A percentile compares a stretch with the other conserved stretches of the same genome.
These are phyloP conservation scores for Corythornis vintsioides DNA, from an alignment of 2,113 vertebrate genomes.

Conservation along the genomic window DNA sequence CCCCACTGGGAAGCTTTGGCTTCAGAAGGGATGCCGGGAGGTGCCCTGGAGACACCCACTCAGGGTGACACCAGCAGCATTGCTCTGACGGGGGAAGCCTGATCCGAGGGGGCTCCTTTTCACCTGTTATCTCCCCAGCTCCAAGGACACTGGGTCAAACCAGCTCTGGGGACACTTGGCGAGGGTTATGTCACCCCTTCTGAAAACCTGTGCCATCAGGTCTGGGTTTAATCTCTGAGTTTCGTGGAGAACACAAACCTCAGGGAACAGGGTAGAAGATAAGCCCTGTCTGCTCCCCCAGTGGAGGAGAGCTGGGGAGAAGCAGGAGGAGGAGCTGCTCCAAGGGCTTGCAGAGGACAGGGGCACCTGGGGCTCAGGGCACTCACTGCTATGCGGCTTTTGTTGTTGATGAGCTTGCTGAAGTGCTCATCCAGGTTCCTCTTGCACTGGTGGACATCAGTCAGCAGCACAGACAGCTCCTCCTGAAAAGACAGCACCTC, in stretches of 20 bases:
- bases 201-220: not conserved
- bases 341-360: not conserved
- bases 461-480: conserved; percentile 80
- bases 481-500: conserved; percentile 69
- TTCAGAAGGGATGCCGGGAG: not conserved
- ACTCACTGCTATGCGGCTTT: conserved; percentile 83
- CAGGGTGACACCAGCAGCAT: rapidly evolving
- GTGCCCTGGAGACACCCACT: not conserved
- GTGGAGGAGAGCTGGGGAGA: not conserved
- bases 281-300: not conserved
- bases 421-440: conserved; percentile 79
- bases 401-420: conserved; percentile 84
- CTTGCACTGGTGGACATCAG: conserved; percentile 73
- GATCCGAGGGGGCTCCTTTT: not conserved
- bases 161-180: not conserved
- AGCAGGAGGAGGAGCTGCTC: not conserved
- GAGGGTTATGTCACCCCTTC: not conserved
- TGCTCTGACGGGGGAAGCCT: not conserved
- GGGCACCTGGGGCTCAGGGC: not conserved
- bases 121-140: not conserved
- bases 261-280: not conserved
- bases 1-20: not conserved
- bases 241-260: not conserved
- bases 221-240: not conserved
- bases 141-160: not conserved